Evolutionary conservation across 2,888 invertebrate species (phyloP), one percentile per base, ranked within the genome.

Genomic region (Oeneis ivallda): DNA sequence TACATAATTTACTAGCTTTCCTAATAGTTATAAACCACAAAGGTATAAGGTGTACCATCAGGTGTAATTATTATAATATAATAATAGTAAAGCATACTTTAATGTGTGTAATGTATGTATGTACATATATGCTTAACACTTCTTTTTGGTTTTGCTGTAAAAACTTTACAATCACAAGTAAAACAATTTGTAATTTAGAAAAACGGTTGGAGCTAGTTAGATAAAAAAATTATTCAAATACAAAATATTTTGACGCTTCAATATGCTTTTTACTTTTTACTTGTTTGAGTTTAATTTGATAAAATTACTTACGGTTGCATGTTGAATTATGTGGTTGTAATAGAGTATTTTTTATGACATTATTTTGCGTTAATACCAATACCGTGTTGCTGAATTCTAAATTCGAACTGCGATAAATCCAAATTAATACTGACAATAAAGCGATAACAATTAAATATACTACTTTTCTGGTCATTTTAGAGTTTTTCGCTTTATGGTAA

Each of bases 391-490:
- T 78, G n/a, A 75, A 73, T 68, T 84, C 81, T 19, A 66, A 72
- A 66, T 76, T 80, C 2, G 81, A 76, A 73, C 79, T 83, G 78
- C 82, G 83, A 70, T 84, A 83, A n/a, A 85, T 75, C 86, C 86
- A 88, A 68, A 77, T 72, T 45, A 79, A 70, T 59, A 87, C 17
- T 64, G 76, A 74, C n/a, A 76, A 53, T 65, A 82, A 65, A 41
- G 74, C 74, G 50, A 83, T 66, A 58, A 78, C 41, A 52, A 74
- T 59, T 13, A 75, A 45, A 10, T 66, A 71, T 34, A 75, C 61
- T 49, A 75, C 67, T 71, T 75, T 78, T 70, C 72, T 77, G 8
- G 71, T 62, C 62, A 62, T 62, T 45, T 45, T 62, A 9, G 34
- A 32, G 43, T 47, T 47, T 17, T 47, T 3, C 49, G 17, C 26